These are phyloP conservation scores for Hozukius guyotensis DNA, from an alignment of 2,797 vertebrate genomes.

Conservation along the genomic window DNA sequence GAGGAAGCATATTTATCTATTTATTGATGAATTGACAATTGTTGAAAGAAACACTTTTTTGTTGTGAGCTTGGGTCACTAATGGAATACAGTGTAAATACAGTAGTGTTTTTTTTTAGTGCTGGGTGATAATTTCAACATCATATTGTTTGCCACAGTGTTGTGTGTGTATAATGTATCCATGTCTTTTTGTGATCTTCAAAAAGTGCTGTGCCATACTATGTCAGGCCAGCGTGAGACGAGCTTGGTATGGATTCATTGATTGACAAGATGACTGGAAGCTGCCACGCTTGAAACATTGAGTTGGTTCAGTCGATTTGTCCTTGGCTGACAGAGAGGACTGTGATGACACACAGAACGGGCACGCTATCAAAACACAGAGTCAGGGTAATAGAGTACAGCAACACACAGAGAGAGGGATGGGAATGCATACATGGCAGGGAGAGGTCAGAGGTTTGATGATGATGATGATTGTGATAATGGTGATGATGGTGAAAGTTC, in stretches of 20 bases:
- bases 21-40: not conserved
- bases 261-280: constrained; percentile 78
- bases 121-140: constrained; percentile 17
- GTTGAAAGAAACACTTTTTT: not conserved
- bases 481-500: not conserved
- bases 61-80: not conserved
- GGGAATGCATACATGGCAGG: constrained; percentile 6
- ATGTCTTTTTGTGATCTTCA: constrained; percentile 50
- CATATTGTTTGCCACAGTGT: constrained; percentile 7
- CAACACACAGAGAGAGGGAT: constrained; percentile 18
- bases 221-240: constrained; percentile 53
- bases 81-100: not conserved
- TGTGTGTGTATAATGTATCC: constrained; percentile 4
- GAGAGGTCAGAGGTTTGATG: constrained; percentile 22
- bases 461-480: not conserved
- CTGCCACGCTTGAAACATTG: constrained; percentile 70
- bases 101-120: not conserved
- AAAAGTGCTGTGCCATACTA: constrained; percentile 70
- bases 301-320: constrained; percentile 73
- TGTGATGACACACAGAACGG: constrained; percentile 73
- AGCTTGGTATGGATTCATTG: constrained; percentile 78
- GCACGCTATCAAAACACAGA: constrained; percentile 67
- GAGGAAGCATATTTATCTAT: not conserved
- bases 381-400: constrained; percentile 50
- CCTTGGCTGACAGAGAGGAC: constrained; percentile 75